These are phyloP conservation scores for Schizotus pectinicornis DNA, from an alignment of 2,888 invertebrate genomes.

Conservation along the genomic window DNA sequence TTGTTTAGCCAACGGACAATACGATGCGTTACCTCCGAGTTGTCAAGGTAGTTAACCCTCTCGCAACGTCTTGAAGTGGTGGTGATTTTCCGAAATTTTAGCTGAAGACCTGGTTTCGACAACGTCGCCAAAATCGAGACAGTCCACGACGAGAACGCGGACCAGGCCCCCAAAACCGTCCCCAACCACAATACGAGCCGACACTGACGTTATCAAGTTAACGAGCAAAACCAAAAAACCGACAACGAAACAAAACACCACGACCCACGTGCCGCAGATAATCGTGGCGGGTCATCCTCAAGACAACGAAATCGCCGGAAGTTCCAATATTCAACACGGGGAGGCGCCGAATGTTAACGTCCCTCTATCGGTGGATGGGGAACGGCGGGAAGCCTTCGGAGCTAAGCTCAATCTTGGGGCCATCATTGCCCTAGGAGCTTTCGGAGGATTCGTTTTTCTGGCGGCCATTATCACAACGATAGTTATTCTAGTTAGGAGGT, in stretches of 20 bases:
- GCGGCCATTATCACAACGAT: slow-evolving; percentile 89
- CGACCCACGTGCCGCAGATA: slow-evolving; percentile 53
- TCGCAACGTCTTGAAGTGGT: neutral
- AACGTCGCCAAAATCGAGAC: slow-evolving; percentile 5
- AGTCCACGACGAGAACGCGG: slow-evolving; percentile 49
- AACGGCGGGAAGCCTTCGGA: slow-evolving; percentile 64
- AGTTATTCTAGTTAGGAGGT: slow-evolving; percentile 88
- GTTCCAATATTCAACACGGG: slow-evolving; percentile 63
- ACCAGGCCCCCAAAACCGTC: slow-evolving; percentile 54
- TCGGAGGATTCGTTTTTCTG: slow-evolving; percentile 89
- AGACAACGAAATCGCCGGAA: slow-evolving; percentile 75
- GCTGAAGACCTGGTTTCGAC: slow-evolving; percentile 17
- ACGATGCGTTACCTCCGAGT: slow-evolving; percentile 77
- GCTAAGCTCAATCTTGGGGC: slow-evolving; percentile 84
- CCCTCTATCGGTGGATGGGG: slow-evolving; percentile 70
- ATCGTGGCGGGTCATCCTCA: slow-evolving; percentile 69
- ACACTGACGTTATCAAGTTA: slow-evolving; percentile 51
- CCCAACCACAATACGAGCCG: slow-evolving; percentile 56
- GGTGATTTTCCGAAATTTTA: slow-evolving; percentile 1
- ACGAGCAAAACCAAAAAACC: slow-evolving; percentile 41
- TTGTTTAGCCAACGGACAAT: slow-evolving; percentile 79
- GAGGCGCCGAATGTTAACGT: slow-evolving; percentile 72
- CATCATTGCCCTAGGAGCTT: slow-evolving; percentile 86
- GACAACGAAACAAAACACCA: slow-evolving; percentile 40
- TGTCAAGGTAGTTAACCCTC: slow-evolving; percentile 67